phyloP scores from a whole-genome alignment of 2,888 invertebrate species.

The Pardosa pseudoannulata region DNA sequence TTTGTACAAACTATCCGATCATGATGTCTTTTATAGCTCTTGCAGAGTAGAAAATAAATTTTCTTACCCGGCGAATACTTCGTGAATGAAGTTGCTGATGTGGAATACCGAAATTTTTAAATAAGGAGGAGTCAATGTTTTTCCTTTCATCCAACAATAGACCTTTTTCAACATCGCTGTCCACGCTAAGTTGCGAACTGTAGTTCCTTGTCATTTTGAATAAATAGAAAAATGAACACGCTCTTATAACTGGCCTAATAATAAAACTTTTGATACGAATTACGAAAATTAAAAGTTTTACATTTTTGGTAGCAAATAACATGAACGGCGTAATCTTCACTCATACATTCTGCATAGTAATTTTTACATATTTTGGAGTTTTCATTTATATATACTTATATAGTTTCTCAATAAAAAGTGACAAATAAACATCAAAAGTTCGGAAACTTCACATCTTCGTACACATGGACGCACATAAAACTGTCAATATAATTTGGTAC shows the following conservation, averaged over 20 bases:
- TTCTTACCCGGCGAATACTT: conserved; percentile 14
- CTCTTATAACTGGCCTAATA: not conserved
- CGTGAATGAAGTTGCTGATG: not conserved
- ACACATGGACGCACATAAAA: conserved; percentile 7
- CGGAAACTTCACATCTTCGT: not conserved
- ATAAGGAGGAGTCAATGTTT: not conserved
- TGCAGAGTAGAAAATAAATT: too few species aligned
- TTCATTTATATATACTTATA: not conserved
- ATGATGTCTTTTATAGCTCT: too few species aligned
- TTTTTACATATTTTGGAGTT: not conserved
- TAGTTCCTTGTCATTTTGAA: not conserved
- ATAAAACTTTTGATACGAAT: too few species aligned
- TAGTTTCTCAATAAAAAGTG: not conserved
- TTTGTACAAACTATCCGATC: too few species aligned
- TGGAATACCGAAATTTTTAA: not conserved
- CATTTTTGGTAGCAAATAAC: not conserved
- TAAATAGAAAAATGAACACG: not conserved
- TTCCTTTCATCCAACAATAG: not conserved
- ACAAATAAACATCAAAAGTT: not conserved
- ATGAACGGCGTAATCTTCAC: too few species aligned
- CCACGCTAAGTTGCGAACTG: not conserved
- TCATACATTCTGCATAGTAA: not conserved
- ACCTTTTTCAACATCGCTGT: not conserved
- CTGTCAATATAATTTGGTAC: not conserved
- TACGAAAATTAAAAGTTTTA: not conserved